Percentiles rank a stretch among this genome's conserved stretches.
phyloP scores from a whole-genome alignment of 2,113 vertebrate species.

The Bujurquina vittata region DNA sequence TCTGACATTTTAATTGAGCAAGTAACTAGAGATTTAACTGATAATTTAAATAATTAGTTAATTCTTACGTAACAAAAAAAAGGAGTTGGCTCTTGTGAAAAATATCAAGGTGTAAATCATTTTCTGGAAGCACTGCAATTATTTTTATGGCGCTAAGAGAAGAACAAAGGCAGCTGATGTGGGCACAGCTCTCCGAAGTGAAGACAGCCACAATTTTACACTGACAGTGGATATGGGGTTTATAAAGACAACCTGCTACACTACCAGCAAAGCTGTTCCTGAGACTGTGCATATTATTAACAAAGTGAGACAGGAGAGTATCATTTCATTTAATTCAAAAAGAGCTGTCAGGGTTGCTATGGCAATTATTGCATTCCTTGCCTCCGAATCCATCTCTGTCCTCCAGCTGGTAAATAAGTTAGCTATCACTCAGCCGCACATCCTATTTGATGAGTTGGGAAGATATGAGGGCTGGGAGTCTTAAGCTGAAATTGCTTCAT shows the following conservation, averaged over 20 bases:
- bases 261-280: background rate
- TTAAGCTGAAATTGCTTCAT: slow-evolving; percentile 20
- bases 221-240: background rate
- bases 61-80: background rate
- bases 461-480: slow-evolving; percentile 15
- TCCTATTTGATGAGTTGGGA: slow-evolving; percentile 31
- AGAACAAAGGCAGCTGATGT: slow-evolving; percentile 27
- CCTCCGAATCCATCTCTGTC: slow-evolving; percentile 29
- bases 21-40: background rate
- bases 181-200: background rate
- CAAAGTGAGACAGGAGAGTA: slow-evolving; percentile 40
- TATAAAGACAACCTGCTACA: slow-evolving; percentile 8
- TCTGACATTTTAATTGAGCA: background rate
- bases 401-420: slow-evolving; percentile 40
- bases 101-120: background rate
- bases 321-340: slow-evolving; percentile 48
- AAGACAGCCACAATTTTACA: slow-evolving; percentile 10
- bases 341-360: slow-evolving; percentile 55
- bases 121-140: slow-evolving; percentile 12
- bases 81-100: slow-evolving; percentile 4
- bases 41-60: background rate
- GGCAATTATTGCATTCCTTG: slow-evolving; percentile 34
- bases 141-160: slow-evolving; percentile 11
- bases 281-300: slow-evolving; percentile 48
- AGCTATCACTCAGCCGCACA: slow-evolving; percentile 28